A percentile compares a stretch with the other conserved stretches of the same genome.
Evolutionary conservation across 1,140 invertebrate genomes (phyloP).

Genomic region (Drosophila ambigua): DNA sequence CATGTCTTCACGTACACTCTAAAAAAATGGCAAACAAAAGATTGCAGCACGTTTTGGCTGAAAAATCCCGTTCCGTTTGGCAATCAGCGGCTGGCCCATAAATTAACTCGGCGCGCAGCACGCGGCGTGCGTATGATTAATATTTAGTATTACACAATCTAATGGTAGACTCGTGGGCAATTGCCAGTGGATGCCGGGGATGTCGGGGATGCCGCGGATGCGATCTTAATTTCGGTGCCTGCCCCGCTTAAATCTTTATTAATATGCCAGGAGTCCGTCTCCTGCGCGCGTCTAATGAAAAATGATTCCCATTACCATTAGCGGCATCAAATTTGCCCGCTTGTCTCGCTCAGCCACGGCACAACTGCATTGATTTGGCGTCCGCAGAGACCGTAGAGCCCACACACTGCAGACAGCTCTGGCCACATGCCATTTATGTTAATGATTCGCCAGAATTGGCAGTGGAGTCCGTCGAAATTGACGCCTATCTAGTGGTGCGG

Average conservation of each 20-base stretch:
- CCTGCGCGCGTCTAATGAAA: slow-evolving; percentile 53
- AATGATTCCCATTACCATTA: slow-evolving; percentile 58
- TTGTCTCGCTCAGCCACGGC: slow-evolving; percentile 26
- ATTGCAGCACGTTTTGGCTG: slow-evolving; percentile 61
- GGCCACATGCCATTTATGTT: slow-evolving; percentile 74
- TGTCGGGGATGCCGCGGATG: slow-evolving; percentile 42
- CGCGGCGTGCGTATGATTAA: slow-evolving; percentile 75
- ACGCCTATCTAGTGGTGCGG: not conserved
- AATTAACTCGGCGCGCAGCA: slow-evolving; percentile 56
- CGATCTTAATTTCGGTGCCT: slow-evolving; percentile 66
- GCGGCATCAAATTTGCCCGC: slow-evolving; percentile 65
- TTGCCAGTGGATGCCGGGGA: slow-evolving; percentile 47
- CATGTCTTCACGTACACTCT: slow-evolving; percentile 33
- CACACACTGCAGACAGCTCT: slow-evolving; percentile 33
- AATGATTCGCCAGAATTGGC: slow-evolving; percentile 55
- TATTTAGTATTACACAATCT: slow-evolving; percentile 74
- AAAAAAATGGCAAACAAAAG: slow-evolving; percentile 28
- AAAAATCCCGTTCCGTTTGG: slow-evolving; percentile 49
- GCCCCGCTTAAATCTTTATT: slow-evolving; percentile 74
- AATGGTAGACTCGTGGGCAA: slow-evolving; percentile 70
- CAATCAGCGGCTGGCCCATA: slow-evolving; percentile 60
- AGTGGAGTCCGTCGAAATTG: slow-evolving; percentile 32
- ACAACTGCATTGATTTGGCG: slow-evolving; percentile 69
- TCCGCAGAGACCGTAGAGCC: slow-evolving; percentile 19
- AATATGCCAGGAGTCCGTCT: slow-evolving; percentile 67